These are phyloP conservation scores for Eledona agricola DNA, from an alignment of 2,888 invertebrate species.

Conservation along the genomic window DNA sequence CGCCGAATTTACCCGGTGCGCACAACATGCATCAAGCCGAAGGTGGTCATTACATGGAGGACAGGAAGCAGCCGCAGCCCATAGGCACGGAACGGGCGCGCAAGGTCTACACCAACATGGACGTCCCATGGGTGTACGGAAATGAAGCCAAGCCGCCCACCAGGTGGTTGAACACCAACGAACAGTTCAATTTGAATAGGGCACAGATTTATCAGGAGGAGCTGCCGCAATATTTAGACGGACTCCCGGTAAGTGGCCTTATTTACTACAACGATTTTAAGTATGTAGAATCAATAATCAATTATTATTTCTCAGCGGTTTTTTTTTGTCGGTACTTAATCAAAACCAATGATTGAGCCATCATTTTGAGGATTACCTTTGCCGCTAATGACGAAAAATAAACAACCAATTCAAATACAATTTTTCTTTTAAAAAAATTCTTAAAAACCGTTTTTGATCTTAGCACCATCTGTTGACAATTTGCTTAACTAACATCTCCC, in stretches of 20 bases:
- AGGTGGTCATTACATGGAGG: slow-evolving; percentile 58
- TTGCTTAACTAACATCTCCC: too few species aligned
- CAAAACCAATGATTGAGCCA: too few species aligned
- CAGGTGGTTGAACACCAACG: slow-evolving; percentile 41
- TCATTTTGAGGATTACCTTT: too few species aligned
- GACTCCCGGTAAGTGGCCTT: slow-evolving; percentile 59
- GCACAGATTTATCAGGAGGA: slow-evolving; percentile 60
- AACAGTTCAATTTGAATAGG: slow-evolving; percentile 51
- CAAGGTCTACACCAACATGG: slow-evolving; percentile 63
- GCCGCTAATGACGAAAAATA: too few species aligned
- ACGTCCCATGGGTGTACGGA: slow-evolving; percentile 63
- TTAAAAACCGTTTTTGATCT: too few species aligned
- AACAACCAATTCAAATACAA: too few species aligned
- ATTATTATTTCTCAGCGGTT: too few species aligned
- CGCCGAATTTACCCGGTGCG: slow-evolving; percentile 56
- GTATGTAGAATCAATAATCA: too few species aligned
- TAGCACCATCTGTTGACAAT: too few species aligned
- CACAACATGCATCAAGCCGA: slow-evolving; percentile 42
- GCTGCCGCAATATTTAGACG: slow-evolving; percentile 62
- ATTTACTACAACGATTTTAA: slow-evolving; percentile 1
- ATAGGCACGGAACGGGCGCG: slow-evolving; percentile 86
- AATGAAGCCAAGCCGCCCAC: slow-evolving; percentile 51
- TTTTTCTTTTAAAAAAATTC: too few species aligned
- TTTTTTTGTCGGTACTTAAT: too few species aligned
- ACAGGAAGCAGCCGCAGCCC: slow-evolving; percentile 69